Base-by-base conservation (phyloP, 2,797 vertebrate species). In the Vultur gryphus region DNA sequence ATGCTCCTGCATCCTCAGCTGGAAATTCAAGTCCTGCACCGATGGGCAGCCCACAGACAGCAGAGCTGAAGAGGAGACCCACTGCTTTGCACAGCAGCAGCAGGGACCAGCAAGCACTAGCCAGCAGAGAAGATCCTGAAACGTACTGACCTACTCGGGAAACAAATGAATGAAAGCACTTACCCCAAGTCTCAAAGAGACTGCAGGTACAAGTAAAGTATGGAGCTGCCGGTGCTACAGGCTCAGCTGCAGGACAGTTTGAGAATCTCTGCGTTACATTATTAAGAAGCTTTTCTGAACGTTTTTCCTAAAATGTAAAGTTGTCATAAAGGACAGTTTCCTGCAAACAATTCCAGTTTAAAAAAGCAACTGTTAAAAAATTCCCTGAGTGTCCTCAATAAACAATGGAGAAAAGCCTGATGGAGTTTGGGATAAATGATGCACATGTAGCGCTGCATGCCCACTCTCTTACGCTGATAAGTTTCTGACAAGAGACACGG, bases 381-480 rank as follows among this genome's bases (percentile, higher is more conserved):
- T 76, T 46, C 37, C 71, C n/a, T 7, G 29, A 43, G 21, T n/a
- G 15, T 46, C 44, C 72, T 67, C 61, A 81, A 16, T 54, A 64
- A 87, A 49, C 1, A 5, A 61, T 12, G 44, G 43, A 80, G 61
- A 90, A 86, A 87, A 72, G 33, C 35, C 43, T 35, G 55, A 55
- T 18, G 17, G 52, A 54, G 35, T 59, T 31, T 69, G 54, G 41
- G 61, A 57, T 72, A 55, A 64, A 31, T 20, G 19, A 65, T 65
- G 51, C 13, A 11, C 20, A 8, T 0, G 2, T 13, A 65, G 43
- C 2, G 7, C 75, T 19, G 31, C 37, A 23, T 1, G 3, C 59
- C 52, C 67, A 46, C 26, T 41, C 55, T 84, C 64, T 84, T 62
- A 49, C 0, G 0, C 20, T 2, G 0, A 0, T 21, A 58, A 29